Conservation (phyloP, 1,140 invertebrate species). For the Penaeus vannamei region DNA sequence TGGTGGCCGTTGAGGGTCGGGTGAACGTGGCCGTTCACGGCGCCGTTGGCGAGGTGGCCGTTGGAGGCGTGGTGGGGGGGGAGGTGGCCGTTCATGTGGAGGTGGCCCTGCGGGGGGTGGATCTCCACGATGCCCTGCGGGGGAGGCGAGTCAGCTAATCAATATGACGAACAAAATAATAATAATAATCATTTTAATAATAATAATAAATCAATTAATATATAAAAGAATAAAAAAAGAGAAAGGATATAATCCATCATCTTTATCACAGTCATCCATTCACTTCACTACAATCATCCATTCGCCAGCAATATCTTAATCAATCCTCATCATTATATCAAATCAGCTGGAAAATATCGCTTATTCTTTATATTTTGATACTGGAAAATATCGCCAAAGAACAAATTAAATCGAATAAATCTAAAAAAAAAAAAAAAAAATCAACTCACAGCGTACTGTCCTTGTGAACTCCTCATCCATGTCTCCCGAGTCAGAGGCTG, state of each 20-base stretch:
- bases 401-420: neutral
- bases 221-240: neutral
- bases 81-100: slow-evolving; percentile 57
- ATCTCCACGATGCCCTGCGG: slow-evolving; percentile 48
- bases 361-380: too few relatives aligned
- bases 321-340: too few relatives aligned
- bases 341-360: too few relatives aligned
- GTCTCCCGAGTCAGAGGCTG: slow-evolving; percentile 41
- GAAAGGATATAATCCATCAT: too few relatives aligned
- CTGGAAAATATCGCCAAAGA: neutral
- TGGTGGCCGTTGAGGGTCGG: slow-evolving; percentile 35
- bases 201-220: neutral
- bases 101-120: slow-evolving; percentile 48
- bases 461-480: slow-evolving; percentile 50
- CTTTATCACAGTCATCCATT: too few relatives aligned
- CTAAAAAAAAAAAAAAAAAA: neutral
- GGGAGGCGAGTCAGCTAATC: neutral
- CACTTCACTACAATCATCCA: too few relatives aligned
- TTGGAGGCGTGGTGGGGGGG: slow-evolving; percentile 41
- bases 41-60: neutral
- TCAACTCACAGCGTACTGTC: slow-evolving; percentile 35
- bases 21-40: slow-evolving; percentile 34
- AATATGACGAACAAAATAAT: neutral
- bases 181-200: slow-evolving; percentile 9
- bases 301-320: too few relatives aligned